Conservation (phyloP, 2,797 vertebrate genomes). For the Aselliscus stoliczkanus region DNA sequence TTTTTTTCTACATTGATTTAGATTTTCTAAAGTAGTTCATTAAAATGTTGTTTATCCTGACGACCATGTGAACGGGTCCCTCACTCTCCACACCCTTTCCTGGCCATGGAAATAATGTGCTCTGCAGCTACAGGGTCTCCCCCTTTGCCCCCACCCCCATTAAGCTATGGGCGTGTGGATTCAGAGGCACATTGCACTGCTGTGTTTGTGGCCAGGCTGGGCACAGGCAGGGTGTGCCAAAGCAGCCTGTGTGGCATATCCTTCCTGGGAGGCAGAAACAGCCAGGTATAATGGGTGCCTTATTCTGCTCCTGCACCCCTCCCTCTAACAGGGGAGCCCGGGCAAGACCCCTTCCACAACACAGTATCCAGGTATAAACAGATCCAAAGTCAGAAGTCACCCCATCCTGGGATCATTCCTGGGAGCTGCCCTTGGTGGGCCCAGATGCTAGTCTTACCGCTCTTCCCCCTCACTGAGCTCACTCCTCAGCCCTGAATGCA, state of each 20-base stretch:
- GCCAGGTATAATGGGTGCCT: background rate
- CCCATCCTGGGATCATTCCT: background rate
- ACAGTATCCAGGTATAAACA: background rate
- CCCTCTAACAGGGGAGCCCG: background rate
- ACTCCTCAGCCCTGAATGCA: background rate
- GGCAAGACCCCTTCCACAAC: background rate
- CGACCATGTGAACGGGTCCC: fast-evolving
- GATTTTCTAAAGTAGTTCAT: background rate
- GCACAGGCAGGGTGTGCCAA: background rate
- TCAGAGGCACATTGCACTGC: background rate
- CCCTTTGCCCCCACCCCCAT: fast-evolving
- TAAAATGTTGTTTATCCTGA: background rate
- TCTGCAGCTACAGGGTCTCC: background rate
- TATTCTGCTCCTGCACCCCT: background rate
- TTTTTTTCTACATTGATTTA: background rate
- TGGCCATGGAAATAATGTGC: background rate
- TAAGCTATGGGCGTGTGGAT: fast-evolving
- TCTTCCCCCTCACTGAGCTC: background rate
- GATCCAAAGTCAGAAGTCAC: background rate
- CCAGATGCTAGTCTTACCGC: background rate
- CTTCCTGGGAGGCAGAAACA: background rate
- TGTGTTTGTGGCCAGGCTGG: background rate
- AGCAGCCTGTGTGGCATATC: background rate
- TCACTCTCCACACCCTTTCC: background rate
- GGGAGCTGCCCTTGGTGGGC: fast-evolving